Evolutionary conservation across 2,888 invertebrate genomes (phyloP).

Genomic region (Acrobasis repandana): DNA sequence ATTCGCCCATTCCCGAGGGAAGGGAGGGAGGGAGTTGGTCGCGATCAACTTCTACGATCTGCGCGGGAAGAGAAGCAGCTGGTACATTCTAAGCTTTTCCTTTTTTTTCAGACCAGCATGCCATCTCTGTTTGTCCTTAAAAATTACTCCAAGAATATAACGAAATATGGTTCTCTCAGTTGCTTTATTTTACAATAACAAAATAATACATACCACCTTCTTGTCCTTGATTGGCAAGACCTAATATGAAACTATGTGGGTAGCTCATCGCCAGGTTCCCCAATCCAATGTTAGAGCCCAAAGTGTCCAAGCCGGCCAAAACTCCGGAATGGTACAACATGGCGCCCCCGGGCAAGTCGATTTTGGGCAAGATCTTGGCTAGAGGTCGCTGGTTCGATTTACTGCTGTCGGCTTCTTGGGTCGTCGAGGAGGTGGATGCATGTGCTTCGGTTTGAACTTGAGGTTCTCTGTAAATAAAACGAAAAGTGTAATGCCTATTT

Average conservation of each 20-base stretch:
- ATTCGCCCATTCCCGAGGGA: no score
- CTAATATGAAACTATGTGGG: conserved; percentile 75
- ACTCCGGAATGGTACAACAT: conserved; percentile 72
- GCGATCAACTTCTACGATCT: no score
- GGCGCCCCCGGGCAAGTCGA: conserved; percentile 73
- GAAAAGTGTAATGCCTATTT: neutral
- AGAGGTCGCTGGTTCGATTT: conserved; percentile 56
- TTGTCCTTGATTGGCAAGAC: conserved; percentile 75
- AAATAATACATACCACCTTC: conserved; percentile 62
- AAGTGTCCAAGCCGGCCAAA: conserved; percentile 62
- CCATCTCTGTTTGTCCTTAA: no score
- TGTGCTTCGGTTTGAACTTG: conserved; percentile 46
- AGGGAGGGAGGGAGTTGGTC: no score
- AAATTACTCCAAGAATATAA: no score
- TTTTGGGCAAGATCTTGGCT: conserved; percentile 66
- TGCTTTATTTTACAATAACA: no score
- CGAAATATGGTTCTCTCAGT: no score
- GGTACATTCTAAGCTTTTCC: no score
- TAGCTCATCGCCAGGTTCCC: conserved; percentile 76
- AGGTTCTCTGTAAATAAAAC: conserved; percentile 4
- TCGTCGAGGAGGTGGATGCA: conserved; percentile 67
- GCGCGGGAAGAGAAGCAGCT: no score
- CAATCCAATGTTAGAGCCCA: conserved; percentile 66
- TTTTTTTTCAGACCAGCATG: no score
- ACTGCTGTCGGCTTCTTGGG: conserved; percentile 69